Evolutionary conservation across 2,113 vertebrate species (phyloP).

Genomic region (Steatornis caripensis): DNA sequence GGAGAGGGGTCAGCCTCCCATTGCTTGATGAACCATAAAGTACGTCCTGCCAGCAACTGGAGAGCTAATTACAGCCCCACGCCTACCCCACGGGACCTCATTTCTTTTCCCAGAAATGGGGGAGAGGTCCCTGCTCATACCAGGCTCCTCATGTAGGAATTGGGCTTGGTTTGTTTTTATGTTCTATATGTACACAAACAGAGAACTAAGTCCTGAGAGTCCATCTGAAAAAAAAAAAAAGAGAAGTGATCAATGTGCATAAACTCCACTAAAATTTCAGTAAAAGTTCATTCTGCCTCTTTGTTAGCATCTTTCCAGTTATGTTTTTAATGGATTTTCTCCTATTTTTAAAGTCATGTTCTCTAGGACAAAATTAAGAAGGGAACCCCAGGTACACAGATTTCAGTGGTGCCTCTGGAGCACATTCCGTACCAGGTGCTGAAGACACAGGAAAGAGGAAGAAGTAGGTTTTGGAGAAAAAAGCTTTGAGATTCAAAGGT

Average conservation of each 20-base stretch:
- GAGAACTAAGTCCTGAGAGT: background rate
- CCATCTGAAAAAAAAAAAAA: background rate
- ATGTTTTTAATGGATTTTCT: background rate
- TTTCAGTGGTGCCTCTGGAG: background rate
- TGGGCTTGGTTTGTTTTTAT: conserved; percentile 50
- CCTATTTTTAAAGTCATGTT: background rate
- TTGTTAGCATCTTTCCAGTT: background rate
- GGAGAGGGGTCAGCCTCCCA: conserved; percentile 33
- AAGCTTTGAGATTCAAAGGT: background rate
- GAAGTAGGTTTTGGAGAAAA: background rate
- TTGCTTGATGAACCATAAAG: conserved; percentile 21
- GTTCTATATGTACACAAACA: background rate
- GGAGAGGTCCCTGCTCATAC: conserved; percentile 35
- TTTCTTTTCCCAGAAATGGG: conserved; percentile 39
- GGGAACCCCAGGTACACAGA: background rate
- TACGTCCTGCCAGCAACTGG: conserved; percentile 35
- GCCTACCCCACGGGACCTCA: conserved; percentile 34
- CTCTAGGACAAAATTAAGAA: background rate
- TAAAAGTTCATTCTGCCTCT: background rate
- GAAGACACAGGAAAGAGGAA: background rate
- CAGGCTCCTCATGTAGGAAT: background rate
- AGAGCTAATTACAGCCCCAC: conserved; percentile 44
- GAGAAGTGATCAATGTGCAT: background rate
- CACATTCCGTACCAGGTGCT: background rate
- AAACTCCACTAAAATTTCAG: background rate